Percentiles rank a stretch among this genome's conserved stretches.
Evolutionary conservation across 1,140 invertebrate genomes (phyloP).

Genomic region (Homalodisca vitripennis): DNA sequence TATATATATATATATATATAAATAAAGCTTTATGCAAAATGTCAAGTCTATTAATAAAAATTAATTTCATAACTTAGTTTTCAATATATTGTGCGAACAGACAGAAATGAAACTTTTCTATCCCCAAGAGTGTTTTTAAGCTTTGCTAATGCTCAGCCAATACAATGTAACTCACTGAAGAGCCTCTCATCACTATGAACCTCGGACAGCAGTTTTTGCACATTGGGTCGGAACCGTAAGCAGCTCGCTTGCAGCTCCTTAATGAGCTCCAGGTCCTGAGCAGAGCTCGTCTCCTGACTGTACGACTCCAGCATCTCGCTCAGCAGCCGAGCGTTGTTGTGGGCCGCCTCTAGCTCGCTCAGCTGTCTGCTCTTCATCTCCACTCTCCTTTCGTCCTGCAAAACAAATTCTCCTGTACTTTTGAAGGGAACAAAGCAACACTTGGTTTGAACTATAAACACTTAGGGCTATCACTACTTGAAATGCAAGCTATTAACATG

Average conservation of each 20-base stretch:
- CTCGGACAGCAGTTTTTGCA: conserved; percentile 76
- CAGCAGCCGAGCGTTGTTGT: conserved; percentile 81
- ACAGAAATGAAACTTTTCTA: too few species aligned
- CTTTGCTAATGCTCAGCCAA: too few species aligned
- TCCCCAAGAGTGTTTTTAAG: too few species aligned
- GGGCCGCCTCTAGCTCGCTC: conserved; percentile 79
- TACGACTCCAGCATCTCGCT: conserved; percentile 84
- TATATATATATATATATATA: too few species aligned
- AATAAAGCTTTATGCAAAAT: too few species aligned
- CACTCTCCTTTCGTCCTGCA: conserved; percentile 79
- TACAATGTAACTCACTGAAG: conserved; percentile 59
- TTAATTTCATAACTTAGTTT: too few species aligned
- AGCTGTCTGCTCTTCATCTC: conserved; percentile 74
- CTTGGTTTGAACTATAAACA: too few species aligned
- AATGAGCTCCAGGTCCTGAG: conserved; percentile 80
- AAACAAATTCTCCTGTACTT: conserved; percentile 25
- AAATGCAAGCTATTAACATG: too few species aligned
- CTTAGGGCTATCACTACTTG: too few species aligned
- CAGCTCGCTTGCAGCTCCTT: conserved; percentile 82
- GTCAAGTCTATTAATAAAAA: too few species aligned
- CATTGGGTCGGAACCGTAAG: conserved; percentile 57
- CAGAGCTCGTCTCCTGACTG: conserved; percentile 56
- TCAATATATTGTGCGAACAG: too few species aligned
- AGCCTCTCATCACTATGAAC: conserved; percentile 73
- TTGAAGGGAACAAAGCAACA: too few species aligned